Percentiles rank a stretch among this genome's conserved stretches.
Conservation (phyloP, 2,888 invertebrate genomes). For the Eucera pruinosa region DNA sequence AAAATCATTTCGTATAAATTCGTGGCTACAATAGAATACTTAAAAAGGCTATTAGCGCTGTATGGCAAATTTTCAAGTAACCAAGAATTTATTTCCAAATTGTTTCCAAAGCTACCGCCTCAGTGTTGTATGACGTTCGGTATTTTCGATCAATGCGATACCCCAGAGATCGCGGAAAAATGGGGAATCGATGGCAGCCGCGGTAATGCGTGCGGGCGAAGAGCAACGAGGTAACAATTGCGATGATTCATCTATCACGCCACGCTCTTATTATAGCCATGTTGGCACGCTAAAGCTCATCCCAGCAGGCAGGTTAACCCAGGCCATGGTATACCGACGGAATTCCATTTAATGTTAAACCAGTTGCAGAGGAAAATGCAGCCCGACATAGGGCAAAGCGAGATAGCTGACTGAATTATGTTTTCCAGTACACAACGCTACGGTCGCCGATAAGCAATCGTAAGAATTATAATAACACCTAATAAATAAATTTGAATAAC, state of each 20-base stretch:
- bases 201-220: conserved; percentile 26
- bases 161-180: conserved; percentile 7
- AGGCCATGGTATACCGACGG: conserved; percentile 46
- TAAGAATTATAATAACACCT: conserved; percentile 55
- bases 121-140: neutral
- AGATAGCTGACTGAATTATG: conserved; percentile 64
- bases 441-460: conserved; percentile 57
- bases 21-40: neutral
- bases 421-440: conserved; percentile 36
- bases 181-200: conserved; percentile 35
- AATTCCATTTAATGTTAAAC: conserved; percentile 68
- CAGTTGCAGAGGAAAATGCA: conserved; percentile 51
- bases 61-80: conserved; percentile 26
- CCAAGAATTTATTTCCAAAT: conserved; percentile 18
- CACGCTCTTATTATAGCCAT: conserved; percentile 61
- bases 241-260: conserved; percentile 68
- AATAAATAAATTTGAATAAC: conserved; percentile 64
- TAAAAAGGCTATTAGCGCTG: neutral
- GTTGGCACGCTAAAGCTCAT: conserved; percentile 66
- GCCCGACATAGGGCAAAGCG: conserved; percentile 28
- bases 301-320: conserved; percentile 42
- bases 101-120: conserved; percentile 3
- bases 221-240: conserved; percentile 62
- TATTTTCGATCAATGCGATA: conserved; percentile 22
- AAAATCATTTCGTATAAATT: neutral